These are phyloP conservation scores for Anadara kagoshimensis DNA, from an alignment of 1,140 invertebrate genomes.

Conservation along the genomic window DNA sequence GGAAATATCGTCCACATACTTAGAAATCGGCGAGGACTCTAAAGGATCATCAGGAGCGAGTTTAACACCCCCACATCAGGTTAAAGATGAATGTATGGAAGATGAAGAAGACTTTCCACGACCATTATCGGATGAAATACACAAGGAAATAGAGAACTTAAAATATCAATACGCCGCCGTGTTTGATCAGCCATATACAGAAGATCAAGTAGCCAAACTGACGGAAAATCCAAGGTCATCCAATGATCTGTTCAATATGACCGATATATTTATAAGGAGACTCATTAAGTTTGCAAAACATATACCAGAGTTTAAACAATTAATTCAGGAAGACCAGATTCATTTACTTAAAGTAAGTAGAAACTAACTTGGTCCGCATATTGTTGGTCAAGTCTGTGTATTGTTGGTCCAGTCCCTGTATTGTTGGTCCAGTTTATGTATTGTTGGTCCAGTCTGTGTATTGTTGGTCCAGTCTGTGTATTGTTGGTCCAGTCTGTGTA, in stretches of 20 bases:
- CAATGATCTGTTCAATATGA: conserved; percentile 77
- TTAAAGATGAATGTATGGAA: conserved; percentile 34
- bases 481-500: no score
- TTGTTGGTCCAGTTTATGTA: no score
- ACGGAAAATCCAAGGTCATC: conserved; percentile 54
- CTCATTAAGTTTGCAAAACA: conserved; percentile 75
- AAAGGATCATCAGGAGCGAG: conserved; percentile 4
- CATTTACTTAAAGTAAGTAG: conserved; percentile 61
- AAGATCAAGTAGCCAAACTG: conserved; percentile 49
- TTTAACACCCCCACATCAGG: conserved; percentile 6
- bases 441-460: no score
- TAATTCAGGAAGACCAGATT: conserved; percentile 66
- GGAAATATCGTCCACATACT: not conserved
- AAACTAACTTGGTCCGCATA: no score
- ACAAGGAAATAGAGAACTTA: conserved; percentile 50
- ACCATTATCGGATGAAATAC: conserved; percentile 53
- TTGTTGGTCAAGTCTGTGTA: no score
- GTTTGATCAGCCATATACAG: conserved; percentile 60
- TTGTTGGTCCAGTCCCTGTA: no score
- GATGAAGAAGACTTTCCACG: conserved; percentile 46
- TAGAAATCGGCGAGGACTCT: conserved; percentile 5
- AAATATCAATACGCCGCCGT: conserved; percentile 53
- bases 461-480: no score
- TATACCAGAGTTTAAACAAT: conserved; percentile 64
- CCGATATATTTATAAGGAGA: conserved; percentile 90